Conservation (phyloP, 2,888 invertebrate species). For the Cephalotes varians region DNA sequence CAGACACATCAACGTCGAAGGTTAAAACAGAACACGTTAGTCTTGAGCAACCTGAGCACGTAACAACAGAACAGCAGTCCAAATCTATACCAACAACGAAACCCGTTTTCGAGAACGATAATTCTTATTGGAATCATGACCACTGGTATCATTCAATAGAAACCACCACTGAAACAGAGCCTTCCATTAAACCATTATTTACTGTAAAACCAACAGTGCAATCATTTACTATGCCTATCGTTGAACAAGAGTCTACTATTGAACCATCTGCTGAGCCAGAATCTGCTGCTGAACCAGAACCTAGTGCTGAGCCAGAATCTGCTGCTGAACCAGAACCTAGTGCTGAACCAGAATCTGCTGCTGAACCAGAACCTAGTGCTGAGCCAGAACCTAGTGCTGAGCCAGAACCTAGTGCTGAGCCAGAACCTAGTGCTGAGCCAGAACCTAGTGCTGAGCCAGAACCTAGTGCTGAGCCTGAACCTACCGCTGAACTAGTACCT, state of each 20-base stretch:
- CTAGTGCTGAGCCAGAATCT: conserved; percentile 9
- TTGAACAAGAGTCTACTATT: background rate
- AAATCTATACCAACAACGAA: conserved; percentile 25
- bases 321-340: background rate
- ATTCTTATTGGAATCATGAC: conserved; percentile 54
- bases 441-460: conserved; percentile 3
- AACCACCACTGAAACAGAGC: background rate
- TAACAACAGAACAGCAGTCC: background rate
- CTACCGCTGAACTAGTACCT: background rate
- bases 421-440: conserved; percentile 1
- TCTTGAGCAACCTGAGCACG: conserved; percentile 43
- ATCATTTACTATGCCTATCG: background rate
- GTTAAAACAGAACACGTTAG: background rate
- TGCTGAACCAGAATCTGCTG: conserved; percentile 77
- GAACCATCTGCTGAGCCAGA: too few species aligned
- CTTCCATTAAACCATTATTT: background rate
- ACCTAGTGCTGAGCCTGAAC: background rate
- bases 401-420: conserved; percentile 2
- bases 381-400: background rate
- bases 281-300: conserved; percentile 14
- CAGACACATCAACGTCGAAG: conserved; percentile 7
- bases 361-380: conserved; percentile 62
- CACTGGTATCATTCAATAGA: conserved; percentile 33
- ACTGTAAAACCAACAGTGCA: background rate
- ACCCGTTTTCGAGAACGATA: background rate